A percentile compares a stretch with the other conserved stretches of the same genome.
These are phyloP conservation scores for Mechanitis messenoides DNA, from an alignment of 2,888 invertebrate species.

Conservation along the genomic window DNA sequence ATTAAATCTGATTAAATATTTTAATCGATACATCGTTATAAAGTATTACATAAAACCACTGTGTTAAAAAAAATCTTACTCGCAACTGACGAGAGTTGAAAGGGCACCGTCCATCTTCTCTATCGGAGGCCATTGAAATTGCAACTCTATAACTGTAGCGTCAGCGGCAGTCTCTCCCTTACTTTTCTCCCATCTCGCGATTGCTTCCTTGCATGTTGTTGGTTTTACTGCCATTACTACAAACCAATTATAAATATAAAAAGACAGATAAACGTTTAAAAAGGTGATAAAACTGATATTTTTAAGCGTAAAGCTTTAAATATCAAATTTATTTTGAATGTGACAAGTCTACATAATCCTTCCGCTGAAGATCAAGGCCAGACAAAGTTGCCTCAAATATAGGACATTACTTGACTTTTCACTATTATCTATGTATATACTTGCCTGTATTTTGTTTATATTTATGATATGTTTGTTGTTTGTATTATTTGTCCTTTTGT, in stretches of 20 bases:
- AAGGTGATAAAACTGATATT: too few species aligned
- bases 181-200: slow-evolving; percentile 90
- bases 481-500: neutral
- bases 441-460: neutral
- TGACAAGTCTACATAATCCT: too few species aligned
- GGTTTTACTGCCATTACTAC: slow-evolving; percentile 67
- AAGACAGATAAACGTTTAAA: too few species aligned
- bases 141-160: slow-evolving; percentile 85
- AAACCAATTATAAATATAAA: too few species aligned
- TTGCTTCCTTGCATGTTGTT: slow-evolving; percentile 87
- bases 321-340: too few species aligned
- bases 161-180: slow-evolving; percentile 80
- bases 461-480: neutral
- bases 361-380: too few species aligned
- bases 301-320: too few species aligned
- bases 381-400: too few species aligned
- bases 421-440: too few species aligned
- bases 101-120: slow-evolving; percentile 96
- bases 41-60: neutral
- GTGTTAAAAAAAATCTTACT: slow-evolving; percentile 70
- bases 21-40: too few species aligned
- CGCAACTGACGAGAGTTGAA: slow-evolving; percentile 84
- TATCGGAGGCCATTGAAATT: slow-evolving; percentile 93
- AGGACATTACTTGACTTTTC: too few species aligned
- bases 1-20: too few species aligned